Evolutionary conservation across 2,888 invertebrate genomes (phyloP), one percentile per base, ranked within the genome.

Genomic region (Hofmannophila pseudospretella): DNA sequence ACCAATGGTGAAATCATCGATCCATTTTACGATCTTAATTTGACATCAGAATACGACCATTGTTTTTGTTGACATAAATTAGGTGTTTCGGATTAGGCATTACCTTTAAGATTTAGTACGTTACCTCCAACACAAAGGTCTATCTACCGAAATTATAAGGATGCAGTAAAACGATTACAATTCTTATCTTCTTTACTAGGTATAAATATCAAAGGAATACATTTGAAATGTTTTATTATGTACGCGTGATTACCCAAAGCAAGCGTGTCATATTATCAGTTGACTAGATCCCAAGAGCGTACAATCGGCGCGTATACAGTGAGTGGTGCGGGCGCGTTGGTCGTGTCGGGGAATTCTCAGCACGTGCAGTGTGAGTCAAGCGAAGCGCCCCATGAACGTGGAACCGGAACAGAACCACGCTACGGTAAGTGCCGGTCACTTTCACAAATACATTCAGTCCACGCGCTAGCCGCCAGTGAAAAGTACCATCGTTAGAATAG

Each of bases 191-290:
- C n/a, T n/a, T n/a, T n/a, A n/a, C n/a, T 45, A 30, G 39, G 23
- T 9, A 32, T 13, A 23, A 42, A 41, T 43, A 49, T 49, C 41
- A 40, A 28, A 41, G 36, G 38, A 49, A 48, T 48, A 41, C 44
- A 42, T 42, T 43, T 41, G 41, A 43, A 47, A 47, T 51, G 51
- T 48, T 57, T 51, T 62, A 49, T 51, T 58, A 67, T 65, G 61
- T 54, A 47, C 51, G 32, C 42, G 45, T 63, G 72, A 77, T 77
- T 68, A 71, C 55, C 50, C 50, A 57, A 61, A 63, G 62, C 53
- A 51, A 51, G 56, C 51, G 45, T 30, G 38, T 42, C 50, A 60
- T 58, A 71, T 78, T 80, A 79, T 81, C 77, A 71, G 64, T 55
- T 55, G 58, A n/a, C 8, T 61, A 67, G 66, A 64, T 58, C 54